Percentiles rank a stretch among this genome's conserved stretches.
These are phyloP conservation scores for Oncorhynchus masou DNA, from an alignment of 2,113 vertebrate species.

Conservation along the genomic window DNA sequence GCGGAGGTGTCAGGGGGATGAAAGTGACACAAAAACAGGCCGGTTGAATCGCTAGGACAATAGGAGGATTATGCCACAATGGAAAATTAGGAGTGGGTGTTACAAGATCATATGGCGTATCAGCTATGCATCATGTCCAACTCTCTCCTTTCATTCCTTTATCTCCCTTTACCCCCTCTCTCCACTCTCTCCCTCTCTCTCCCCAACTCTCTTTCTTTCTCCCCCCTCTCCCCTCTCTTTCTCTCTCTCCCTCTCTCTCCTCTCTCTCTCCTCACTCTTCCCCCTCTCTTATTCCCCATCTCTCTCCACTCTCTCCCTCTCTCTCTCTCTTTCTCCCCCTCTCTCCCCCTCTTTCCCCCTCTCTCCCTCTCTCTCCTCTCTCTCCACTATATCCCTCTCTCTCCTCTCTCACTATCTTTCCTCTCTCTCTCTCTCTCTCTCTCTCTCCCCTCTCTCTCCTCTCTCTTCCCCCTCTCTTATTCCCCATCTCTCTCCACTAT, in stretches of 20 bases:
- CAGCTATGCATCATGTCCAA: background rate
- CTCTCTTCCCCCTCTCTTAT: background rate
- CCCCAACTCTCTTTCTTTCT: background rate
- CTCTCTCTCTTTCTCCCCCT: background rate
- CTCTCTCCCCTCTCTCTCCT: background rate
- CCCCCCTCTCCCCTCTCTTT: background rate
- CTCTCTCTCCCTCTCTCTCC: background rate
- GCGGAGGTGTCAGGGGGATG: background rate
- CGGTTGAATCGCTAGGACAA: slow-evolving; percentile 42
- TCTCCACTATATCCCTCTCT: background rate
- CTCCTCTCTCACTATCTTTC: too few species aligned
- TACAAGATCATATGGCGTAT: slow-evolving; percentile 53
- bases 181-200: background rate
- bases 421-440: background rate
- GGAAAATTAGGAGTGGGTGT: slow-evolving; percentile 42
- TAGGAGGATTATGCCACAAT: slow-evolving; percentile 44
- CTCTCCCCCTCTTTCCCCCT: background rate
- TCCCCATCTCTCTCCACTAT: background rate
- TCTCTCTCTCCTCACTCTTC: too few species aligned
- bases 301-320: background rate
- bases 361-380: background rate
- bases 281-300: too few species aligned
- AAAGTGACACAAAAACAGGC: slow-evolving; percentile 9
- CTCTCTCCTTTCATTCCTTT: slow-evolving; percentile 6
- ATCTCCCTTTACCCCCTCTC: background rate